Conservation (phyloP, 1,140 invertebrate species). For the Oreohelix idahoensis region DNA sequence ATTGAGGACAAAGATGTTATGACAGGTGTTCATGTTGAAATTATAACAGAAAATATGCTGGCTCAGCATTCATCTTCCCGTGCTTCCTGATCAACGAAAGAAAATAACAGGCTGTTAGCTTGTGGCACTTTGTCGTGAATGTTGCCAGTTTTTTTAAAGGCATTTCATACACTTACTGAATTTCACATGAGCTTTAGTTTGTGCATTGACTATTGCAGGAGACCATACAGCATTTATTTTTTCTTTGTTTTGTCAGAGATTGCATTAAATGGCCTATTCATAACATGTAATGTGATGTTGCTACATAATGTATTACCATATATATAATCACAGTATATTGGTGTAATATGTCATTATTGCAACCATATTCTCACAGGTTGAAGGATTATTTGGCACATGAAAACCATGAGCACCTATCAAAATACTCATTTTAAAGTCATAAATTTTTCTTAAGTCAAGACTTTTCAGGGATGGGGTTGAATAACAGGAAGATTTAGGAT, state of each 20-base stretch:
- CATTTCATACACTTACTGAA: neutral
- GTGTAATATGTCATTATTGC: neutral
- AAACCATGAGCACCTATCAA: neutral
- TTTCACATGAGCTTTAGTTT: neutral
- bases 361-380: neutral
- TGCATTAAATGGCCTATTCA: constrained; percentile 5
- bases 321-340: neutral
- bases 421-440: constrained; percentile 2
- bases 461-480: too few species aligned
- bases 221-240: neutral
- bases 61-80: neutral
- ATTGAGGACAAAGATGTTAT: too few species aligned
- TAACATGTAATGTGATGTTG: neutral
- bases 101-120: neutral
- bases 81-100: constrained; percentile 3
- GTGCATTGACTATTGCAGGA: neutral
- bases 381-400: neutral
- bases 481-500: too few species aligned
- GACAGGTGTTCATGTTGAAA: neutral
- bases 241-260: neutral
- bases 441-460: too few species aligned
- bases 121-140: neutral
- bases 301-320: neutral
- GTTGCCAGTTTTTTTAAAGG: neutral
- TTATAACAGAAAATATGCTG: neutral